A percentile compares a stretch with the other conserved stretches of the same genome.
phyloP scores from a whole-genome alignment of 2,113 vertebrate species.

The Forbesichthys agassizii region DNA sequence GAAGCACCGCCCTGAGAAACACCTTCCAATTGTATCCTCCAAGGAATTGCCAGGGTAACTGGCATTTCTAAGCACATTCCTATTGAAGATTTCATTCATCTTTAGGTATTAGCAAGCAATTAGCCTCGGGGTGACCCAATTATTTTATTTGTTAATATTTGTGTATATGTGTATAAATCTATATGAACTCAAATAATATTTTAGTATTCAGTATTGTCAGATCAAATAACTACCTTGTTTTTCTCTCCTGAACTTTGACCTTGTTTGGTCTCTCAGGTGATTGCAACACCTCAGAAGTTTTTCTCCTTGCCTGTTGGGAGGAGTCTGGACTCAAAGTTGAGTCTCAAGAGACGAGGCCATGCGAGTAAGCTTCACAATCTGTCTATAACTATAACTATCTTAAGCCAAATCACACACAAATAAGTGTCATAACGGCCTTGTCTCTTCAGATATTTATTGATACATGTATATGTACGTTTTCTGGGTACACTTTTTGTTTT shows the following conservation, averaged over 20 bases:
- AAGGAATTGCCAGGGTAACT: too few species aligned
- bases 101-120: too few species aligned
- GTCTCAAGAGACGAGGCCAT: conserved; percentile 23
- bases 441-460: too few species aligned
- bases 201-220: background rate
- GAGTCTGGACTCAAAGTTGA: conserved; percentile 59
- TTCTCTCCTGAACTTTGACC: background rate
- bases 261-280: conserved; percentile 38
- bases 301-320: conserved; percentile 75
- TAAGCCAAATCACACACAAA: too few species aligned
- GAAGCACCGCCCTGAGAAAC: too few species aligned
- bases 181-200: background rate
- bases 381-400: background rate
- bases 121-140: too few species aligned
- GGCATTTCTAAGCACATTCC: too few species aligned
- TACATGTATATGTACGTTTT: too few species aligned
- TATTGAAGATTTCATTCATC: background rate
- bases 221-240: background rate
- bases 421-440: too few species aligned
- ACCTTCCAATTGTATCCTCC: too few species aligned
- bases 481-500: too few species aligned
- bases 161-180: background rate
- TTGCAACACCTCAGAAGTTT: conserved; percentile 65
- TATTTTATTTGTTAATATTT: too few species aligned
- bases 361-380: conserved; percentile 47